Conservation (phyloP, 2,113 vertebrate species). For the Oreochromis niloticus region DNA sequence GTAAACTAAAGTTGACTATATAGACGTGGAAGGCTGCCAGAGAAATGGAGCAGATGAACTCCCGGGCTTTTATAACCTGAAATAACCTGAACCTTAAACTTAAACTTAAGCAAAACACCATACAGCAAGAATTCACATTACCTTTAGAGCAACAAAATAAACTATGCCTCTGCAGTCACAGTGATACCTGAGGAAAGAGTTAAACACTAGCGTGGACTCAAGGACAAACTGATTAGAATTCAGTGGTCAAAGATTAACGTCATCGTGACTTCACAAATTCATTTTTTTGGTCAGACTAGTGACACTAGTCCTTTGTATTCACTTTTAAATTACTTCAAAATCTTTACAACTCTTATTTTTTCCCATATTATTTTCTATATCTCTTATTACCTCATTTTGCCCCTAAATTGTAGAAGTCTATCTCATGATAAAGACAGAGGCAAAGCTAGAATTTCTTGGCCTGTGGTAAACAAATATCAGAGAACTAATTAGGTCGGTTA, state of each 20-base stretch:
- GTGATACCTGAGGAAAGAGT: neutral
- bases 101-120: neutral
- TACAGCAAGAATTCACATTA: neutral
- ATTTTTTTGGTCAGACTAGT: neutral
- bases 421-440: no score
- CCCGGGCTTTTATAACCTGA: neutral
- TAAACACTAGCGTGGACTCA: neutral
- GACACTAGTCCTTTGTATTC: neutral
- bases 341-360: neutral
- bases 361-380: neutral
- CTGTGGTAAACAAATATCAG: neutral
- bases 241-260: neutral
- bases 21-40: neutral
- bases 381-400: neutral
- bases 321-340: neutral
- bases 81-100: neutral
- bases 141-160: neutral
- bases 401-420: no score
- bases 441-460: neutral
- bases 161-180: neutral
- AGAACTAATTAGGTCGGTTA: neutral
- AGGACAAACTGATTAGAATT: neutral
- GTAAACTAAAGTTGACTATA: rapidly evolving
- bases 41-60: neutral
- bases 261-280: neutral